Conservation (phyloP, 2,888 invertebrate species). For the Tiphia femorata region DNA sequence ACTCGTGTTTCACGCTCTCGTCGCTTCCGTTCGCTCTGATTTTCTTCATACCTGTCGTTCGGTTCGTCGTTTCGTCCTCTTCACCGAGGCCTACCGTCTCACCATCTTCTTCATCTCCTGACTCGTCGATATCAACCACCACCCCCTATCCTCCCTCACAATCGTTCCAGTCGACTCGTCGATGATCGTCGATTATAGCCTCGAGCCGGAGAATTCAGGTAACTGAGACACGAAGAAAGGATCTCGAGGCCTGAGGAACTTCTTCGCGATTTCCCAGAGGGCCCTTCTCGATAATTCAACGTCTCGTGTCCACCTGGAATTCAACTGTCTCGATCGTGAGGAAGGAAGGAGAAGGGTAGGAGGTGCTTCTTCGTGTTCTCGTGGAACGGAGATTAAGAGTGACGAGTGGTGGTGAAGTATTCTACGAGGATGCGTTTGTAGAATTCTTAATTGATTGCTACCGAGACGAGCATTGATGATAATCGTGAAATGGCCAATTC, state of each 20-base stretch:
- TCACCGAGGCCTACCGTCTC: constrained; percentile 11
- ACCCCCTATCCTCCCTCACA: not conserved
- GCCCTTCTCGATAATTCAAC: constrained; percentile 48
- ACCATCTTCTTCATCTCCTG: constrained; percentile 1
- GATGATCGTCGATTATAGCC: constrained; percentile 4
- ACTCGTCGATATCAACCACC: not conserved
- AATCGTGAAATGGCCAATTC: too few species aligned
- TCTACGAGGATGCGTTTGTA: too few species aligned
- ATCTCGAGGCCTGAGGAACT: constrained; percentile 32
- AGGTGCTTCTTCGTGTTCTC: too few species aligned
- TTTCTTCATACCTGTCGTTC: constrained; percentile 6
- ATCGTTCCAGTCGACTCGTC: not conserved
- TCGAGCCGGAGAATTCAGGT: constrained; percentile 1
- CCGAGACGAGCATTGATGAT: too few species aligned
- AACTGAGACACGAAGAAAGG: constrained; percentile 20
- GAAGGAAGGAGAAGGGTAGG: too few species aligned
- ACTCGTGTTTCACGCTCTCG: not conserved
- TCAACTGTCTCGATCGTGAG: constrained; percentile 31
- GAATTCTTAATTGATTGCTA: too few species aligned
- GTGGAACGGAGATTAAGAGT: too few species aligned
- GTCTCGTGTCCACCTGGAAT: constrained; percentile 31
- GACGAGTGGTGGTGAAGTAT: too few species aligned
- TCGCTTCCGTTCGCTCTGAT: not conserved
- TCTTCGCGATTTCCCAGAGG: constrained; percentile 50
- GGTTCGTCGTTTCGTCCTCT: constrained; percentile 27